Conservation (phyloP, 2,888 invertebrate species). For the Furcula furcula region DNA sequence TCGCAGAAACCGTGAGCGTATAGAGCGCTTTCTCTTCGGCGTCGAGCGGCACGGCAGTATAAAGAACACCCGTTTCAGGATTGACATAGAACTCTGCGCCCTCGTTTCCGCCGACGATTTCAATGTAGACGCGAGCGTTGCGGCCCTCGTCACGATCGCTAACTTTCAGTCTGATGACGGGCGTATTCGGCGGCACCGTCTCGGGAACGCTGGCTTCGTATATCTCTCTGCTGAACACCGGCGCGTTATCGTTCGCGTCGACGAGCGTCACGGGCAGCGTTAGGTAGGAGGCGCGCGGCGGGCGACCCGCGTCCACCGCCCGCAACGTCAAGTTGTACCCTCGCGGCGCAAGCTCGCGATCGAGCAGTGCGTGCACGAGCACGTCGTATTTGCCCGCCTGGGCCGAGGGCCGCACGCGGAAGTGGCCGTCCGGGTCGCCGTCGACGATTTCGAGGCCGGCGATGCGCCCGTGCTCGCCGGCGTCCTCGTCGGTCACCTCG, state of each 20-base stretch:
- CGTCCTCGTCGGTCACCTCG: constrained; percentile 90
- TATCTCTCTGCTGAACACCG: constrained; percentile 92
- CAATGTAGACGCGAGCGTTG: constrained; percentile 92
- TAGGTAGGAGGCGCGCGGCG: constrained; percentile 89
- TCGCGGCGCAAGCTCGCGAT: constrained; percentile 88
- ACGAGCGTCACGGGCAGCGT: constrained; percentile 90
- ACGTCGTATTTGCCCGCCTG: constrained; percentile 89
- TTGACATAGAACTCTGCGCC: constrained; percentile 94
- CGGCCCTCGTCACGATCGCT: constrained; percentile 91
- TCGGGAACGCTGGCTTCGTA: constrained; percentile 95
- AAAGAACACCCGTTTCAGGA: constrained; percentile 93
- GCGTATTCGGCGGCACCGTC: constrained; percentile 93
- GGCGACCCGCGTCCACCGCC: constrained; percentile 91
- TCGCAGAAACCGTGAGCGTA: constrained; percentile 93
- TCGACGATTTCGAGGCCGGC: constrained; percentile 91
- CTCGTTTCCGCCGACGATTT: constrained; percentile 96
- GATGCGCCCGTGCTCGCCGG: constrained; percentile 92
- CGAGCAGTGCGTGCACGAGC: constrained; percentile 88
- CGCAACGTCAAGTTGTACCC: constrained; percentile 94
- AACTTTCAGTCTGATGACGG: constrained; percentile 93
- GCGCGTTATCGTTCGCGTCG: constrained; percentile 92
- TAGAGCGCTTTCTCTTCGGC: constrained; percentile 92
- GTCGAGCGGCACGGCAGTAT: constrained; percentile 90
- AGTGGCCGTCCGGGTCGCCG: constrained; percentile 95
- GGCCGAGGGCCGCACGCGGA: constrained; percentile 85